These are phyloP conservation scores for Addax nasomaculatus DNA, from an alignment of 2,113 vertebrate species.

Conservation along the genomic window DNA sequence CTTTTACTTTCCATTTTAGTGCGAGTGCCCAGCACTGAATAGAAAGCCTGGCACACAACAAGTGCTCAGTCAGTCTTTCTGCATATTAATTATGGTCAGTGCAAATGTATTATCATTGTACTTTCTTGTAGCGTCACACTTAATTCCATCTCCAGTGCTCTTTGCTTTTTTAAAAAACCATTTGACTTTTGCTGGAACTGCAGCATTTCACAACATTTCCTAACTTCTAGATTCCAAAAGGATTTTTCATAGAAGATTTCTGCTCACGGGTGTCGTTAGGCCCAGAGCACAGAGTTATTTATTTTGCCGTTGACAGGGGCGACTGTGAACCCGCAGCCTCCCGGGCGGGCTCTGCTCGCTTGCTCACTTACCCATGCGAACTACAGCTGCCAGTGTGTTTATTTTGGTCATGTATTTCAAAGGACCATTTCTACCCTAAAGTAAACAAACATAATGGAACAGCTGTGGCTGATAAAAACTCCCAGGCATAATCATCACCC, in stretches of 20 bases:
- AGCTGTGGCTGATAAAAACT: slow-evolving; percentile 76
- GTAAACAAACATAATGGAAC: slow-evolving; percentile 68
- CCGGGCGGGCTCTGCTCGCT: background rate
- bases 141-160: background rate
- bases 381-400: slow-evolving; percentile 69
- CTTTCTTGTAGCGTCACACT: background rate
- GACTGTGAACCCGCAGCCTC: slow-evolving; percentile 30
- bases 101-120: accelerated
- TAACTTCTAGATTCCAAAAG: background rate
- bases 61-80: background rate
- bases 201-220: background rate
- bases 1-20: background rate
- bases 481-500: slow-evolving; percentile 64
- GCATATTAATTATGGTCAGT: accelerated
- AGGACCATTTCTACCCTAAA: slow-evolving; percentile 69
- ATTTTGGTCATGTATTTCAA: slow-evolving; percentile 73
- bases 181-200: background rate
- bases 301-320: background rate
- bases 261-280: background rate
- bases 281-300: background rate
- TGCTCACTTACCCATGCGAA: slow-evolving; percentile 24
- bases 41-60: accelerated
- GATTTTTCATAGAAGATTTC: background rate
- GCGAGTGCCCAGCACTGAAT: background rate
- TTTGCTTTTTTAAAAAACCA: background rate